Evolutionary conservation across 2,113 vertebrate species (phyloP), one percentile per base, ranked within the genome.

Genomic region (Lathamus discolor): DNA sequence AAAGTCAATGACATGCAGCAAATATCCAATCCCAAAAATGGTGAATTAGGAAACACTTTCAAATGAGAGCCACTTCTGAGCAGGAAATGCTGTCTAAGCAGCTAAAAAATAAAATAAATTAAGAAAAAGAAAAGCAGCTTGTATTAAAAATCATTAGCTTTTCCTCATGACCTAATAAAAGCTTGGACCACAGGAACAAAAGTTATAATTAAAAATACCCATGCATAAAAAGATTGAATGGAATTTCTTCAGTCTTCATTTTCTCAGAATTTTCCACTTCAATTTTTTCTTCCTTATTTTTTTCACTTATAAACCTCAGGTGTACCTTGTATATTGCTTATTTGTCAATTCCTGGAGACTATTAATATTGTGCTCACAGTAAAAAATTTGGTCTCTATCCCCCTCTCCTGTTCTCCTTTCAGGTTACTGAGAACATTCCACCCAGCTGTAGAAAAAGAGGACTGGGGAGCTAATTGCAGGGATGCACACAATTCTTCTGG

Each of bases 1-100:
- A 94, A 96, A 95, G 70, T 95, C 92, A 96, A 92, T 79, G 78
- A 90, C 19, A 83, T 44, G 48, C 90, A 80, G 63, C 61, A 94
- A 91, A 90, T 80, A 91, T 35, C 59, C 62, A 92, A 88, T 64
- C 39, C 51, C 61, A 51, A 80, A 95, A 93, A 77, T 33, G 78
- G n/a, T 7, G 2, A 83, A 92, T 90, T 93, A 88, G 82, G 93
- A 96, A 95, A 86, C 92, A 70, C 92, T 92, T 96, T 61, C 3
- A 5, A 27, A 88, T 73, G 59, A 97, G 92, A 94, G 83, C 55
- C 88, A 93, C 93, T 96, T 80, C 17, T 95, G 51, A 94, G 43
- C 57, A 97, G 90, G 85, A 96, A 96, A 78, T 78, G 76, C 35
- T 91, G 41, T 67, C 17, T 83, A 81, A 83, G 29, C 59, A 88